Percentiles rank a stretch among this genome's conserved stretches.
phyloP scores from a whole-genome alignment of 2,797 vertebrate genomes.

The Enteromius afrohamiltoni region DNA sequence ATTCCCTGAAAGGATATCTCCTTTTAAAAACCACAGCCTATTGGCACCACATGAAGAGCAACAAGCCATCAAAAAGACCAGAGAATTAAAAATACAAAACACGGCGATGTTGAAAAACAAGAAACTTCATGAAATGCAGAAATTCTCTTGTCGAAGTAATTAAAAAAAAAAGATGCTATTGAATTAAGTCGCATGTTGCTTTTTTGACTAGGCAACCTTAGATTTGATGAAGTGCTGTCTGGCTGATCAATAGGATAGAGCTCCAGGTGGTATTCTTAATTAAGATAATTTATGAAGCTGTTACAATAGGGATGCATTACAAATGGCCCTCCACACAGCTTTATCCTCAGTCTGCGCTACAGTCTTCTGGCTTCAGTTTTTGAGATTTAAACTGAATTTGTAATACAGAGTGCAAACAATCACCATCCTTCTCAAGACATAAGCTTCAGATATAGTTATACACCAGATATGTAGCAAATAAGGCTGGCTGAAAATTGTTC shows the following conservation, averaged over 20 bases:
- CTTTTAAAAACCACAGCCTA: slow-evolving; percentile 65
- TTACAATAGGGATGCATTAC: slow-evolving; percentile 68
- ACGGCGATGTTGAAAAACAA: slow-evolving; percentile 65
- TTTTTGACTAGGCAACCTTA: slow-evolving; percentile 71
- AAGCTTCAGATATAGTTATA: not conserved
- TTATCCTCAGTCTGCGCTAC: not conserved
- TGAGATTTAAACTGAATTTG: not conserved
- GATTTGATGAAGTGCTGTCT: slow-evolving; percentile 68
- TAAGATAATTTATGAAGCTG: slow-evolving; percentile 79
- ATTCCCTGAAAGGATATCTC: slow-evolving; percentile 67
- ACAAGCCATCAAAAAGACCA: slow-evolving; percentile 78
- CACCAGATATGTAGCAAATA: not conserved
- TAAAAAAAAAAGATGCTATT: slow-evolving; percentile 10
- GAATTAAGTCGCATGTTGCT: slow-evolving; percentile 58
- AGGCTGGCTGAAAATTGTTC: not conserved
- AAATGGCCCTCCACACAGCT: slow-evolving; percentile 63
- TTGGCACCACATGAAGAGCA: slow-evolving; percentile 82
- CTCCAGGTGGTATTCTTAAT: slow-evolving; percentile 79
- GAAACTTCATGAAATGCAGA: slow-evolving; percentile 29
- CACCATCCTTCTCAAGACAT: not conserved
- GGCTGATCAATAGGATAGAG: slow-evolving; percentile 74
- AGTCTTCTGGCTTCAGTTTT: slow-evolving; percentile 27
- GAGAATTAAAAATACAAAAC: slow-evolving; percentile 80
- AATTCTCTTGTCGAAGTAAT: slow-evolving; percentile 34
- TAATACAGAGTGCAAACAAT: not conserved